phyloP scores from a whole-genome alignment of 2,113 vertebrate genomes.

The Phodopus roborovskii region DNA sequence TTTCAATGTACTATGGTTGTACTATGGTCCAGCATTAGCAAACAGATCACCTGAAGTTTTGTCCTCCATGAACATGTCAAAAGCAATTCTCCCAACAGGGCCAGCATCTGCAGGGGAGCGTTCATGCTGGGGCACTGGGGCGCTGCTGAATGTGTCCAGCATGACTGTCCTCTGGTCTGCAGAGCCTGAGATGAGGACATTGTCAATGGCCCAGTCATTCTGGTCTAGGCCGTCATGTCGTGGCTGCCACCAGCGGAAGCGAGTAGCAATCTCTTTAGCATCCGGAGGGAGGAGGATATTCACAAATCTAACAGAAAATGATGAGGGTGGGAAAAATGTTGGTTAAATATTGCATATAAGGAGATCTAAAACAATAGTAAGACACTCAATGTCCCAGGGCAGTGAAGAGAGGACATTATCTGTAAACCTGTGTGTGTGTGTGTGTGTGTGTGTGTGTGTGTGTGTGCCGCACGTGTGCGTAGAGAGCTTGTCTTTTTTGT shows the following conservation, averaged over 20 bases:
- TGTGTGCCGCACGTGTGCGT: too few species aligned
- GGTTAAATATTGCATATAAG: background rate
- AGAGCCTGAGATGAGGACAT: conserved; percentile 95
- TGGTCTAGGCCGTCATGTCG: conserved; percentile 95
- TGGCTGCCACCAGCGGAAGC: conserved; percentile 99
- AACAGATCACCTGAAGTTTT: conserved; percentile 84
- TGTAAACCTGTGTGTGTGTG: background rate
- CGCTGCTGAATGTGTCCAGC: conserved; percentile 96
- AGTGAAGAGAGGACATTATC: background rate
- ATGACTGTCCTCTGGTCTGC: conserved; percentile 93
- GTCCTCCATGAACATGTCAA: conserved; percentile 88
- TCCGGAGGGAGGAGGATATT: conserved; percentile 96
- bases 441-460: too few species aligned
- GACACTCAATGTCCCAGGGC: background rate
- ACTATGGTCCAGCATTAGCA: accelerated
- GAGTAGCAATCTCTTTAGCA: conserved; percentile 92
- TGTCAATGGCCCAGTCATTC: conserved; percentile 98
- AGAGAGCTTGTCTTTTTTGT: background rate
- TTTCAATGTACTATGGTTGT: background rate
- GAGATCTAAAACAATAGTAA: background rate
- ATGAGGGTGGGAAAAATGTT: background rate
- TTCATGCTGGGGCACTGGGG: conserved; percentile 94
- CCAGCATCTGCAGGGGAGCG: conserved; percentile 92
- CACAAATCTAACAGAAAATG: conserved; percentile 90
- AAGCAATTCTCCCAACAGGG: conserved; percentile 87